Conservation (phyloP, 2,113 vertebrate species). For the Dicerorhinus sumatrensis region DNA sequence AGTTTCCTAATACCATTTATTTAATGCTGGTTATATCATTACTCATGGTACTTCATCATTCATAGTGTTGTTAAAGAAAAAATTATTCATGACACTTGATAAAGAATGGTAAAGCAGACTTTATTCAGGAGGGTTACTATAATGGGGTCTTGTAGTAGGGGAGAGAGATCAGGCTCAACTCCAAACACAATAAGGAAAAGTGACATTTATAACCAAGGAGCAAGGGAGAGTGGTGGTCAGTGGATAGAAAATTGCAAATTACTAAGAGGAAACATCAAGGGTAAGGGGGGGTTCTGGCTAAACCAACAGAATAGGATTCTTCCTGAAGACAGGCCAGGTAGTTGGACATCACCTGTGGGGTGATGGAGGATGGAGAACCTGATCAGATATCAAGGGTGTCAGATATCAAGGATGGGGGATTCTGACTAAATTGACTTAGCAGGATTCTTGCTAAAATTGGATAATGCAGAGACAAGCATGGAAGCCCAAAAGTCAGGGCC, state of each 20-base stretch:
- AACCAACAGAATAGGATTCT: neutral
- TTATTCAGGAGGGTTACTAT: neutral
- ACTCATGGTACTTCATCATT: neutral
- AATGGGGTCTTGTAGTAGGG: neutral
- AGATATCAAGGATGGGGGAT: neutral
- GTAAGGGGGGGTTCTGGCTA: neutral
- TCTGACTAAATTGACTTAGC: neutral
- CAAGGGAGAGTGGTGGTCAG: neutral
- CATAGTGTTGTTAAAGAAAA: neutral
- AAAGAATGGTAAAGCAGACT: neutral
- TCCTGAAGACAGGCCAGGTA: neutral
- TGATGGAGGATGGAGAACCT: neutral
- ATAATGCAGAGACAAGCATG: neutral
- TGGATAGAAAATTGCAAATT: neutral
- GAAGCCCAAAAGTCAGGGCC: neutral
- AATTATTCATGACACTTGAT: neutral
- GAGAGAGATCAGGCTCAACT: neutral
- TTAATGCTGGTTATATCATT: neutral
- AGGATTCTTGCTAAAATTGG: neutral
- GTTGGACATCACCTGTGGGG: neutral
- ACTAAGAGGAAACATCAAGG: neutral
- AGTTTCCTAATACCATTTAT: conserved; percentile 21
- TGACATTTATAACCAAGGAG: neutral
- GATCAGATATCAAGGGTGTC: neutral
- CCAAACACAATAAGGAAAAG: neutral